These are phyloP conservation scores for Netelia inedita DNA, from an alignment of 2,888 invertebrate species.

Conservation along the genomic window DNA sequence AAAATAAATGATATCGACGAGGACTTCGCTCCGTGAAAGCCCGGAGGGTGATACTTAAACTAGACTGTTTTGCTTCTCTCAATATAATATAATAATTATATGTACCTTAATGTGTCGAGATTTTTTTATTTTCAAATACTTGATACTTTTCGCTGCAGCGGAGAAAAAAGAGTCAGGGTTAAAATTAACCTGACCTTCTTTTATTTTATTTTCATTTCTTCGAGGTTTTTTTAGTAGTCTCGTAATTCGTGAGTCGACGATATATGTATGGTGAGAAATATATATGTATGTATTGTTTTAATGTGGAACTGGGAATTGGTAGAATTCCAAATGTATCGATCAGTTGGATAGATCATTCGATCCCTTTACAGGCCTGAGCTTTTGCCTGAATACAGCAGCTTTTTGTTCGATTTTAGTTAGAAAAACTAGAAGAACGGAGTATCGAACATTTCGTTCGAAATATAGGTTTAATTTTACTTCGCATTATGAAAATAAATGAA, in stretches of 20 bases:
- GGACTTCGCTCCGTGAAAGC: constrained; percentile 35
- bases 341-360: too few species aligned
- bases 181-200: constrained; percentile 36
- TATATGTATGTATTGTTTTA: not conserved
- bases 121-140: constrained; percentile 33
- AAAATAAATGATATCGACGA: constrained; percentile 82
- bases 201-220: constrained; percentile 37
- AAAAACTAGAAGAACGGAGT: too few species aligned
- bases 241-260: constrained; percentile 36
- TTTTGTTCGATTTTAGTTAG: too few species aligned
- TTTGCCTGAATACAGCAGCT: too few species aligned
- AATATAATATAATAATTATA: constrained; percentile 47
- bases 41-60: constrained; percentile 51
- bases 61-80: constrained; percentile 43
- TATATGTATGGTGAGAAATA: constrained; percentile 35
- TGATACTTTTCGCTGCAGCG: constrained; percentile 54
- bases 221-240: constrained; percentile 28
- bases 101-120: constrained; percentile 19
- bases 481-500: too few species aligned
- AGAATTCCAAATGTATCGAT: not conserved
- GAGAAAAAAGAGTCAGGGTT: constrained; percentile 33
- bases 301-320: not conserved
- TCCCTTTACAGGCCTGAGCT: too few species aligned
- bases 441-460: too few species aligned
- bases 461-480: too few species aligned